Evolutionary conservation across 1,140 invertebrate species (phyloP).

Genomic region (Sycophila sp.): DNA sequence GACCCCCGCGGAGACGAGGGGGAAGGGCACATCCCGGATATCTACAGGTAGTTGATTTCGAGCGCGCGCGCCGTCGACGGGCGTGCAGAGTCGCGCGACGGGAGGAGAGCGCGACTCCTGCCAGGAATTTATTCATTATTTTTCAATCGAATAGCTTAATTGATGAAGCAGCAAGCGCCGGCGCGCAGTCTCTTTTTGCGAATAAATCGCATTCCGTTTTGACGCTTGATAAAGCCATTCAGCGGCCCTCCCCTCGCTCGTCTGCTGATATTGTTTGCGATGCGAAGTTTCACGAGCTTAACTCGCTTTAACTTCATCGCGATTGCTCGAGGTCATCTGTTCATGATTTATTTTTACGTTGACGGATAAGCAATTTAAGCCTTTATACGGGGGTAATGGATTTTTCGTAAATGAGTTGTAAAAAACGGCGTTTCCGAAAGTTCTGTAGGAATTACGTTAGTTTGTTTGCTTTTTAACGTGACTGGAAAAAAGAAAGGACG

Average conservation of each 20-base stretch:
- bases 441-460: no score
- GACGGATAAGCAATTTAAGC: no score
- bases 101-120: background rate
- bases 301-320: no score
- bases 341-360: no score
- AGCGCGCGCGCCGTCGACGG: slow-evolving; percentile 9
- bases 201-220: slow-evolving; percentile 48
- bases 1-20: background rate
- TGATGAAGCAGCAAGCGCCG: slow-evolving; percentile 41
- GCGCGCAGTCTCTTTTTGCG: background rate
- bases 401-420: no score
- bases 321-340: no score
- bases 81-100: background rate
- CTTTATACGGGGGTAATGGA: no score
- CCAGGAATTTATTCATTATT: slow-evolving; percentile 53
- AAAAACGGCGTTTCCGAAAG: no score
- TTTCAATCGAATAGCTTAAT: slow-evolving; percentile 48
- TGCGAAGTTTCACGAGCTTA: background rate
- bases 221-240: slow-evolving; percentile 48
- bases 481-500: no score
- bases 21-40: slow-evolving; percentile 29
- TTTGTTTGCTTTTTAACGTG: no score
- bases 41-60: slow-evolving; percentile 59
- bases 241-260: no score
- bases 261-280: slow-evolving; percentile 33